Evolutionary conservation across 1,140 invertebrate species (phyloP), one percentile per base, ranked within the genome.

Genomic region (Ips typographus): DNA sequence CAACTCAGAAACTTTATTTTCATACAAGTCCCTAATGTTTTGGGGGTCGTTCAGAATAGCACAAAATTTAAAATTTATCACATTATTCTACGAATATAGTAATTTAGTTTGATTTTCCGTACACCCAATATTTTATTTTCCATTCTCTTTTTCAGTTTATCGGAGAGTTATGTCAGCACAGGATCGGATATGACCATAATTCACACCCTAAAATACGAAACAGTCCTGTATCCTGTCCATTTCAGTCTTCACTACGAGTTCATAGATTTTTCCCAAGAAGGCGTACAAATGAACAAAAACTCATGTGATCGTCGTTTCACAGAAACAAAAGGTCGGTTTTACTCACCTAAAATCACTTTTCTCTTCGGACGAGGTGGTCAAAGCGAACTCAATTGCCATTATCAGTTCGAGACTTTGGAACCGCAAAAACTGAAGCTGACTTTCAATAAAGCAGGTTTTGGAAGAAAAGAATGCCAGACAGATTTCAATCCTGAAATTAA

Each of bases 181-280:
- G 87, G 87, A 4, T 82, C 87, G 4, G 87, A 90, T 67, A 80
- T 93, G 38, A 92, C 91, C 2, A 85, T 93, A 44, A 85, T 90
- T 58, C 85, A 89, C 80, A 87, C 89, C 73, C 82, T 91, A n/a
- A 86, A 86, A 64, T 90, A 91, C 77, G 90, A 90, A 2, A 92
- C 89, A 47, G 90, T 91, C 1, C 82, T 92, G 3, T 91, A 90
- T 80, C 90, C 90, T 1, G 87, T 92, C 36, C 88, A 88, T 65
- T 93, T 93, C 75, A 83, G 90, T 38, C 83, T 93, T 1, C 85
- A 88, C 8, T 94, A 93, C 79, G 91, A 94, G 80, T 94, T 94
- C 78, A 90, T 87, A 69, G 82, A 87, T 79, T 80, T 88, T 73
- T 80, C 87, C 77, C 83, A 88, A 82, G 83, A 88, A 81, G 83